phyloP scores from a whole-genome alignment of 2,888 invertebrate species.

The Prosapia bicincta region DNA sequence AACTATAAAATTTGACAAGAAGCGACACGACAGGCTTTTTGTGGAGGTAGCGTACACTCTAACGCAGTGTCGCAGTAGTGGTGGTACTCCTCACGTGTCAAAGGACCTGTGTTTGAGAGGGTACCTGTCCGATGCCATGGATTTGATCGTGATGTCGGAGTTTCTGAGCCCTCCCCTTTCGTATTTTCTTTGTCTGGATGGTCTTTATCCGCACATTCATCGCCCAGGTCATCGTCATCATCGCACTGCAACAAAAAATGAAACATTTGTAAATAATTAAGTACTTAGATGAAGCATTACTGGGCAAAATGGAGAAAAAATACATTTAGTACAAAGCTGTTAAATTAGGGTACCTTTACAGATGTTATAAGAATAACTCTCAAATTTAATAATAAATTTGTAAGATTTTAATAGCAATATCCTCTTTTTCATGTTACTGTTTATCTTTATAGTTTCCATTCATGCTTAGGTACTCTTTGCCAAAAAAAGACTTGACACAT shows the following conservation, averaged over 20 bases:
- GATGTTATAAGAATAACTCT: too few species aligned
- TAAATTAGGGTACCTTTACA: too few species aligned
- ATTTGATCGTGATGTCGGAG: constrained; percentile 41
- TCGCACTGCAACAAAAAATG: constrained; percentile 44
- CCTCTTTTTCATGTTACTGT: too few species aligned
- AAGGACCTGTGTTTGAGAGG: constrained; percentile 35
- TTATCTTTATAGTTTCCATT: too few species aligned
- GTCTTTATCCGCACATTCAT: constrained; percentile 42
- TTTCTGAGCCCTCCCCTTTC: constrained; percentile 8
- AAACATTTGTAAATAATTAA: too few species aligned
- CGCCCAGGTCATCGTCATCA: constrained; percentile 47
- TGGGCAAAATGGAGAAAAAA: too few species aligned
- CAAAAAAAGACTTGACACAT: too few species aligned
- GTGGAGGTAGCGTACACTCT: constrained; percentile 60
- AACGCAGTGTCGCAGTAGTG: constrained; percentile 75
- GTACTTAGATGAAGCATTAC: too few species aligned
- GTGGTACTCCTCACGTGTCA: constrained; percentile 74
- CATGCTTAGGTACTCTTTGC: too few species aligned
- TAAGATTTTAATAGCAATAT: too few species aligned
- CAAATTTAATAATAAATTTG: too few species aligned
- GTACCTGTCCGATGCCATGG: constrained; percentile 48
- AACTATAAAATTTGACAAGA: constrained; percentile 30
- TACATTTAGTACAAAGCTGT: too few species aligned
- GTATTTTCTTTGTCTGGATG: constrained; percentile 32
- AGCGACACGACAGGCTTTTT: constrained; percentile 19